Base-by-base conservation (phyloP, 2,888 invertebrate species). In the Drosophila acutilabella region DNA sequence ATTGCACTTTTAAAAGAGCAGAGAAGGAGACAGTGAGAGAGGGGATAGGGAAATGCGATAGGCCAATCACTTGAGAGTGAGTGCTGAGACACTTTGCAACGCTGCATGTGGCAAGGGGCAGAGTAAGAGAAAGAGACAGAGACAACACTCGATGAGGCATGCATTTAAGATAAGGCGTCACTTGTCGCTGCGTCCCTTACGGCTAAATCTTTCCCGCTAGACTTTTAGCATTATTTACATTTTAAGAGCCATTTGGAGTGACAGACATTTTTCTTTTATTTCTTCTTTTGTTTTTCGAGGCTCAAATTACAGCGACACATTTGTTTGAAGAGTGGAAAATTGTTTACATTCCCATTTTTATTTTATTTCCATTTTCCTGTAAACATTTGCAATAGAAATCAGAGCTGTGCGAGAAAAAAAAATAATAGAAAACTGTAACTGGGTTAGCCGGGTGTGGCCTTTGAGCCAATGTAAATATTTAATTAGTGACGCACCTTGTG, bases 91-190 rank as follows among this genome's bases (percentile, higher is more conserved):
- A 88, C 78, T 78, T 87, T 73, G 58, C 40, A n/a, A 2, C 41
- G 33, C 42, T 33, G 45, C 42, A 50, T 14, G 51, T 0, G 40
- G 20, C 50, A 53, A 18, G 2, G 20, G 20, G 41, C 41, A 36
- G 4, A 18, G 36, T 13, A 11, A 33, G 8, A 14, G 13, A 33
- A 33, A 14, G 7, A 10, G 13, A 30, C 38, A 14, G 7, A 11
- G 18, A 18, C 18, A 50, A 33, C 61, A 67, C 73, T 68, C 59
- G 45, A 52, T 57, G 85, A 68, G 84, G 81, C 86, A 81, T 80
- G 80, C 86, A 80, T 86, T 86, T 88, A 86, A 86, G 86, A 86
- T 86, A 89, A 86, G 87, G 80, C 87, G 83, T 86, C 77, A 78
- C 85, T 87, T 81, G 89, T 75, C 64, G 77, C 47, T 30, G 8